These are phyloP conservation scores for Heteronetta atricapilla DNA, from an alignment of 2,113 vertebrate genomes.

Conservation along the genomic window DNA sequence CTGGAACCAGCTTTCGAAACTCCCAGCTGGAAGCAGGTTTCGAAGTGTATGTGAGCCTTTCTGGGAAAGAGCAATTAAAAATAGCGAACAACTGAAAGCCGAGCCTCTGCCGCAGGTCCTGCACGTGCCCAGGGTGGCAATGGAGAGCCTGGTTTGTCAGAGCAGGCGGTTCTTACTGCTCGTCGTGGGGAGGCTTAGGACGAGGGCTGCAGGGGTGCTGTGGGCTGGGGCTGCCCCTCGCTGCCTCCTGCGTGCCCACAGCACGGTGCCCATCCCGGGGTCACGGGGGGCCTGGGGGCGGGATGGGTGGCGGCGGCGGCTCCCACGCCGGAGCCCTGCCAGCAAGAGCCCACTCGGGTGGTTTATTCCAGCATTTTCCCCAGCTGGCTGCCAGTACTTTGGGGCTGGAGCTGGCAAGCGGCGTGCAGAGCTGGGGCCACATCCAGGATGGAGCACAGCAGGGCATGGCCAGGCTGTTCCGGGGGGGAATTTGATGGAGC, in stretches of 20 bases:
- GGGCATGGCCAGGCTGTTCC: background rate
- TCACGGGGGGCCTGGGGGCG: too few relatives aligned
- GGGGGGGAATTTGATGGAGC: background rate
- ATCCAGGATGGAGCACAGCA: background rate
- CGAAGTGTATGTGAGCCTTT: constrained; percentile 10
- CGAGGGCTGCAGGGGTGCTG: background rate
- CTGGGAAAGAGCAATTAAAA: constrained; percentile 62
- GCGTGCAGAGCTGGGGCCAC: background rate
- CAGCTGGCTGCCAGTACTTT: fast-evolving
- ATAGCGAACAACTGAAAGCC: background rate
- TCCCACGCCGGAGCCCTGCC: background rate
- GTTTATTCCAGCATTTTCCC: background rate
- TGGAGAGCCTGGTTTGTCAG: fast-evolving
- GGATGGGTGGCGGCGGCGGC: background rate
- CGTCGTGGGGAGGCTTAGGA: background rate
- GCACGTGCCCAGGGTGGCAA: background rate
- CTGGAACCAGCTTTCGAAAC: constrained; percentile 65
- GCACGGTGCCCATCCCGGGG: background rate
- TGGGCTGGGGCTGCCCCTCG: background rate
- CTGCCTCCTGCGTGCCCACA: background rate
- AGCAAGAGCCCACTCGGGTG: background rate
- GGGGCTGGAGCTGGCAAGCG: background rate
- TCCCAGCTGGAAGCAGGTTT: constrained; percentile 38
- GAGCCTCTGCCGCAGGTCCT: background rate
- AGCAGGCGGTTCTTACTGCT: background rate